These are phyloP conservation scores for Fulica atra DNA, from an alignment of 2,113 vertebrate genomes.

Conservation along the genomic window DNA sequence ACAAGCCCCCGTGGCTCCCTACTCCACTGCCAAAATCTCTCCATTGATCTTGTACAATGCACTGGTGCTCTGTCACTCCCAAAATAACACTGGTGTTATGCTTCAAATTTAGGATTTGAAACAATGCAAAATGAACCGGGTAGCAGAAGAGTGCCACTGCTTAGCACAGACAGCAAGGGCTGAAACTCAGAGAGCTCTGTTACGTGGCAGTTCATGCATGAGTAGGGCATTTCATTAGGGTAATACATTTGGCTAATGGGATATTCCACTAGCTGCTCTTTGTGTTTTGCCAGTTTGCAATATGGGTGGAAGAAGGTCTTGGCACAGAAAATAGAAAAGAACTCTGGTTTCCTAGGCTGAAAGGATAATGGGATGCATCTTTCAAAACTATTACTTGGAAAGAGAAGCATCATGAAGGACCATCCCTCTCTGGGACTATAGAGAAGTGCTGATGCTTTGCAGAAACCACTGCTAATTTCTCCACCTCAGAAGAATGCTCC, in stretches of 20 bases:
- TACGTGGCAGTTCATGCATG: not conserved
- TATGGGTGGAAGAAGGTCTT: not conserved
- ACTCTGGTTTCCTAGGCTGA: not conserved
- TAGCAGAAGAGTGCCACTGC: not conserved
- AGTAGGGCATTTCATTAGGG: not conserved
- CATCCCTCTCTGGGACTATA: not conserved
- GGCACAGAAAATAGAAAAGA: not conserved
- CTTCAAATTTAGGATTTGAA: conserved; percentile 23
- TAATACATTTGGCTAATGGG: not conserved
- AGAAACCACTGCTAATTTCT: not conserved
- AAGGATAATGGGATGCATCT: not conserved
- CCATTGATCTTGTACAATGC: not conserved
- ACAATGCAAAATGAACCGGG: conserved; percentile 10
- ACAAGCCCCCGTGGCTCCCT: not conserved
- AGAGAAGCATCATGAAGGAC: not conserved
- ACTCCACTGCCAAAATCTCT: not conserved
- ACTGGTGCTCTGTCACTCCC: not conserved
- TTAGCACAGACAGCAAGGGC: not conserved
- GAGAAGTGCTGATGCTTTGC: not conserved
- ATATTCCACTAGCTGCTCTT: not conserved
- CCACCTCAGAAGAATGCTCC: not conserved
- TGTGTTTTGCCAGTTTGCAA: not conserved
- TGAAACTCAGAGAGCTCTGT: not conserved
- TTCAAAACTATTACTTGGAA: not conserved
- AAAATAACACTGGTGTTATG: conserved; percentile 12